Conservation (phyloP, 2,888 invertebrate genomes). For the Thera obeliscata region DNA sequence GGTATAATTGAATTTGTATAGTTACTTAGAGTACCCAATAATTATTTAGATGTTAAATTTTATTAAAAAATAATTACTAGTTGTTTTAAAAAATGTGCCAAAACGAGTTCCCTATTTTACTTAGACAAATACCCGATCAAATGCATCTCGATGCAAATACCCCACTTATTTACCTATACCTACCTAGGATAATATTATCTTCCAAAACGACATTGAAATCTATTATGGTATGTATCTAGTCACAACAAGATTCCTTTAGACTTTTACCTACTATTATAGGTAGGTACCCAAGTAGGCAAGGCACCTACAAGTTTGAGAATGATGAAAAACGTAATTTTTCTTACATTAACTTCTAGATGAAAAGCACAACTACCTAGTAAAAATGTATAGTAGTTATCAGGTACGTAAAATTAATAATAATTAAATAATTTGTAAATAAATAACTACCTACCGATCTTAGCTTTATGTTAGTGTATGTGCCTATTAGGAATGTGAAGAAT, state of each 20-base stretch:
- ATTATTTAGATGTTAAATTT: slow-evolving; percentile 1
- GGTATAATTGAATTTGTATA: not conserved
- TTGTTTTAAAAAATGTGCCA: slow-evolving; percentile 15
- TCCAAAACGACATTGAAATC: not conserved
- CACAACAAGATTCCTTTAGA: not conserved
- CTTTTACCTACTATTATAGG: not conserved
- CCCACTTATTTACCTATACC: slow-evolving; percentile 3
- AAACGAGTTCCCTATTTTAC: slow-evolving; percentile 13
- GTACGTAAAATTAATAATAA: not conserved
- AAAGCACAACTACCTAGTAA: slow-evolving; percentile 15
- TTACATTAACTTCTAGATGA: slow-evolving; percentile 1
- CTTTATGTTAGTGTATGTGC: slow-evolving; percentile 5
- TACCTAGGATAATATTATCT: not conserved
- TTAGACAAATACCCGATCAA: too few species aligned
- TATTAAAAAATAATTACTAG: not conserved
- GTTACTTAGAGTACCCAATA: not conserved
- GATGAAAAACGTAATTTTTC: too few species aligned
- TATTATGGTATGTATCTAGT: not conserved
- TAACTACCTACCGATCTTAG: slow-evolving; percentile 1
- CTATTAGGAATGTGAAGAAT: slow-evolving; percentile 4
- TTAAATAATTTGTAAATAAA: slow-evolving; percentile 16
- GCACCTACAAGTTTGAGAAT: too few species aligned
- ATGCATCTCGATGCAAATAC: too few species aligned
- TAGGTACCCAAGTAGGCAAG: not conserved
- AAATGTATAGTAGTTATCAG: not conserved